Percentiles rank a stretch among this genome's conserved stretches.
These are phyloP conservation scores for Thera britannica DNA, from an alignment of 2,888 invertebrate genomes.

Conservation along the genomic window DNA sequence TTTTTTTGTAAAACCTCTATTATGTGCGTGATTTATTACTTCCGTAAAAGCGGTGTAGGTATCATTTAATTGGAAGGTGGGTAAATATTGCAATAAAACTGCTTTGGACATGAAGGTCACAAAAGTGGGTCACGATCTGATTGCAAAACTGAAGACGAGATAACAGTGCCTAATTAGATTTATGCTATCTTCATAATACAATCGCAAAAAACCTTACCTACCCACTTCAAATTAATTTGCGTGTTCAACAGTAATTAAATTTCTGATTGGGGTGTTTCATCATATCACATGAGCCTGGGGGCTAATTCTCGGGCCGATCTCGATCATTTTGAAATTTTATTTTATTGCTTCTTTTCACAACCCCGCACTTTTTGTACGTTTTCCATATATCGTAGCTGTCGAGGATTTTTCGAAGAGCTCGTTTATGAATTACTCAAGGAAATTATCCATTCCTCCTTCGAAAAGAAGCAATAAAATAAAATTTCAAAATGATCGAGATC, in stretches of 20 bases:
- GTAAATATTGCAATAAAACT: conserved; percentile 23
- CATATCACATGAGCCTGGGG: no score
- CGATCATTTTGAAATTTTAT: no score
- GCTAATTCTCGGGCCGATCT: no score
- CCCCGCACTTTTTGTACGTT: no score
- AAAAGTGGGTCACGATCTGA: conserved; percentile 37
- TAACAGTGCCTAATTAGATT: conserved; percentile 22
- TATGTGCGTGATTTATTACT: conserved; percentile 25
- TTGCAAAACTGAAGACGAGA: conserved; percentile 36
- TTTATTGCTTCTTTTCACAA: no score
- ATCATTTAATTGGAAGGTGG: conserved; percentile 18
- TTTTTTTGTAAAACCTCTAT: neutral
- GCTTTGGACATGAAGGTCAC: conserved; percentile 28
- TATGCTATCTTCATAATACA: conserved; percentile 19
- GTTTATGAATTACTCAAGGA: no score
- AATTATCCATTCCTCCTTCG: no score
- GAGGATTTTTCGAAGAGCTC: no score
- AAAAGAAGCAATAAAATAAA: no score
- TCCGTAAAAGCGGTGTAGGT: conserved; percentile 17
- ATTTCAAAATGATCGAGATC: no score
- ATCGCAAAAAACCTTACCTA: neutral
- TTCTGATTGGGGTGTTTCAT: no score
- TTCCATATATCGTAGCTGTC: no score
- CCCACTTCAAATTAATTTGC: neutral
- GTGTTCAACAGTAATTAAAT: neutral